Conservation (phyloP, 2,797 vertebrate genomes). For the Sternotherus odoratus region DNA sequence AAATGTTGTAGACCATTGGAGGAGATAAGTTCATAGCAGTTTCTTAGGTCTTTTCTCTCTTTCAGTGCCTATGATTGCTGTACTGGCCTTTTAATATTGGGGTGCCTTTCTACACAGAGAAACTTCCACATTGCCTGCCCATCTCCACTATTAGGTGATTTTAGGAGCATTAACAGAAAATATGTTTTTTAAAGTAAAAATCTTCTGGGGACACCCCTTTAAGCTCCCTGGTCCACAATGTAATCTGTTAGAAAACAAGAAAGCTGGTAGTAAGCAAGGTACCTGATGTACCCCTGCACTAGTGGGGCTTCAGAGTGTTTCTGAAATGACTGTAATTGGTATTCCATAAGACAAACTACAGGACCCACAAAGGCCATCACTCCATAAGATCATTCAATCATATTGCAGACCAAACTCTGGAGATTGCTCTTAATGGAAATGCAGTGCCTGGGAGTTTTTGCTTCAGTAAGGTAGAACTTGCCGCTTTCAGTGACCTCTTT, state of each 20-base stretch:
- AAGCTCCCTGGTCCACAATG: accelerated
- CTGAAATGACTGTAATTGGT: conserved; percentile 24
- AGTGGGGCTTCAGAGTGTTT: neutral
- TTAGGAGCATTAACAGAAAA: neutral
- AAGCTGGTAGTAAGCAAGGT: accelerated
- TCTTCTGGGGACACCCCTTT: accelerated
- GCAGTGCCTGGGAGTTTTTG: neutral
- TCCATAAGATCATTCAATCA: conserved; percentile 10
- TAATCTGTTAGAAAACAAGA: accelerated
- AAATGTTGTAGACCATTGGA: neutral
- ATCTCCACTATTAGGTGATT: neutral
- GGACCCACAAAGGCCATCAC: neutral
- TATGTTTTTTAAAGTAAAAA: neutral
- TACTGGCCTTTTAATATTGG: neutral
- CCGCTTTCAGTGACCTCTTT: conserved; percentile 14
- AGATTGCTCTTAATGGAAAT: conserved; percentile 37
- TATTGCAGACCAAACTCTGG: conserved; percentile 4
- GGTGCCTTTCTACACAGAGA: no score
- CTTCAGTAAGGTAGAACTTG: neutral
- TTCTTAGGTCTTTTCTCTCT: neutral
- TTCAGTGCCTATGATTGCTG: neutral
- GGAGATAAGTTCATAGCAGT: neutral
- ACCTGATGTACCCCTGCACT: conserved; percentile 24
- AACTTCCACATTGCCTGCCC: no score
- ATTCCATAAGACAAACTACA: conserved; percentile 19